Evolutionary conservation across 2,888 invertebrate species (phyloP).

Genomic region (Pristionchus entomophagus): DNA sequence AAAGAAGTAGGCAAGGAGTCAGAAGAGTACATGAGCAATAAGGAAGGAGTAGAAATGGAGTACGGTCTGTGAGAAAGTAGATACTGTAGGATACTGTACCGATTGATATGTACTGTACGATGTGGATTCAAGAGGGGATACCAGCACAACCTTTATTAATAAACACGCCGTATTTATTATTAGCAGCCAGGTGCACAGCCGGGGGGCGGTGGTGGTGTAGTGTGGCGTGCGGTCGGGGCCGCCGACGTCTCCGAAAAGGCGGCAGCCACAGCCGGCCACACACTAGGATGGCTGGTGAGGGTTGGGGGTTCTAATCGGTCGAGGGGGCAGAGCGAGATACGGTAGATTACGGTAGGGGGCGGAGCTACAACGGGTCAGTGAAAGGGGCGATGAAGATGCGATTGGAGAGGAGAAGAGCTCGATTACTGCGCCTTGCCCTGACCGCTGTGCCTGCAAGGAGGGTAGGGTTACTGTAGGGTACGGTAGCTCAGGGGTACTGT

Average conservation of each 20-base stretch:
- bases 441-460: constrained; percentile 9
- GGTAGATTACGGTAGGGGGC: no score
- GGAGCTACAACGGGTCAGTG: background rate
- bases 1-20: no score
- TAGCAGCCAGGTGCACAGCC: background rate
- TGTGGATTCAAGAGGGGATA: background rate
- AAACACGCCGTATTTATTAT: constrained; percentile 10
- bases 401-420: background rate
- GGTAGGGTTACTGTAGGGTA: constrained; percentile 2
- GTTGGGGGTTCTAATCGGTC: no score
- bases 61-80: background rate
- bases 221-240: background rate
- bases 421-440: constrained; percentile 22
- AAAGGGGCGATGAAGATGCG: background rate
- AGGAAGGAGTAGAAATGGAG: no score
- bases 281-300: no score
- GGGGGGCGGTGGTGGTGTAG: background rate
- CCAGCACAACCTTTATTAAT: constrained; percentile 20
- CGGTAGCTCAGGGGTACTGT: no score
- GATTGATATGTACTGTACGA: background rate
- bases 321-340: no score
- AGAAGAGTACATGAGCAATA: no score
- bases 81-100: background rate
- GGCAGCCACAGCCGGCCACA: no score
- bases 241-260: no score